A percentile compares a stretch with the other conserved stretches of the same genome.
Conservation (phyloP, 2,888 invertebrate genomes). For the Glaucopsyche alexis region DNA sequence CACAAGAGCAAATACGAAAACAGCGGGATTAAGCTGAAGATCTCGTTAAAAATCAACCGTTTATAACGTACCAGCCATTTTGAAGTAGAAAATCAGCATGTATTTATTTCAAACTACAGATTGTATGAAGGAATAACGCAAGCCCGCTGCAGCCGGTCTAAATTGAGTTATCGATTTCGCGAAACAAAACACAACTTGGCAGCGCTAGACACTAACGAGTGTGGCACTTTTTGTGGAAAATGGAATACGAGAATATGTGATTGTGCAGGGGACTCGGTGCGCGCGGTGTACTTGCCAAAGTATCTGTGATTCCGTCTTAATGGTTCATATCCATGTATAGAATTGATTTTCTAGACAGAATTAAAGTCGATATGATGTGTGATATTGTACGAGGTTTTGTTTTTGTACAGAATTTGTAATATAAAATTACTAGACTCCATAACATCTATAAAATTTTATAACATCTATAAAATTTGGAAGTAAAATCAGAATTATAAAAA, state of each 20-base stretch:
- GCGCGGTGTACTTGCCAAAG: neutral
- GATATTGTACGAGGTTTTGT: no score
- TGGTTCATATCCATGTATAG: neutral
- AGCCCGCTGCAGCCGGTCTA: neutral
- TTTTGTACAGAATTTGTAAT: no score
- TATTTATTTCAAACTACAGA: neutral
- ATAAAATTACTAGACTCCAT: no score
- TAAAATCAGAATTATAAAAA: no score
- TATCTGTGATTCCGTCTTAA: neutral
- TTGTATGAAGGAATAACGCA: neutral
- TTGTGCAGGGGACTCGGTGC: neutral
- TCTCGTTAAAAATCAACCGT: no score
- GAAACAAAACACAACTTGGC: slow-evolving; percentile 9
- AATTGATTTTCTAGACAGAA: neutral
- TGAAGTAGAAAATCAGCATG: no score
- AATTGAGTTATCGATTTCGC: slow-evolving; percentile 10
- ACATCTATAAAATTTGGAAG: no score
- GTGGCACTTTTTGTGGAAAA: neutral
- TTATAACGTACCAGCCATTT: no score
- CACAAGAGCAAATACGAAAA: no score
- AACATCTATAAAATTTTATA: no score
- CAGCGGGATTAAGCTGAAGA: no score
- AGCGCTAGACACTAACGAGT: neutral
- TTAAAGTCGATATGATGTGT: no score
- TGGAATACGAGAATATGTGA: neutral